Evolutionary conservation across 2,113 vertebrate genomes (phyloP), one percentile per base, ranked within the genome.

Genomic region (Oreocharis arfaki): DNA sequence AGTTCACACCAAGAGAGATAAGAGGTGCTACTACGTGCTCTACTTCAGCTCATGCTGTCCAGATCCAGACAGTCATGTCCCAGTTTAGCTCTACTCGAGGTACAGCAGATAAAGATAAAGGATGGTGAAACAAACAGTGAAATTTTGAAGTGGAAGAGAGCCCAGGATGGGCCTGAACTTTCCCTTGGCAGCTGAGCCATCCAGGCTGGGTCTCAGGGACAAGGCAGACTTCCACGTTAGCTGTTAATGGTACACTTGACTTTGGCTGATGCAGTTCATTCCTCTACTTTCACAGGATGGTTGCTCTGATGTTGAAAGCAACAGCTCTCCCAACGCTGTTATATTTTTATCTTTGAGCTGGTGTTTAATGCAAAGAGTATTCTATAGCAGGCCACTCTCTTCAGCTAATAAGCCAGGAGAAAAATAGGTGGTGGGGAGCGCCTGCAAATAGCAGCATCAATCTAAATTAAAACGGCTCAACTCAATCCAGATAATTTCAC

Each of bases 391-490:
- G 30, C 24, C 47, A 17, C 42, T 59, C 44, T 64, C 52, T 71
- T 74, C 71, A 89, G 65, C 26, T 81, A 82, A 53, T 37, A 90
- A 77, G 8, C 59, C 60, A 52, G 41, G 30, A 85, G 75, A 75
- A 91, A 88, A 93, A 74, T 19, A 81, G 65, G 64, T 90, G 46
- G 21, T 78, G 32, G 20, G 28, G 27, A 86, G n/a, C 32, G 37
- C 41, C 61, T 60, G 42, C n/a, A 93, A 94, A 79, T 53, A 90
- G 64, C 28, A 92, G 23, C 49, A 73, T 89, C 78, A 87, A 55
- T 92, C 76, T 81, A 78, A 88, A 81, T 77, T 88, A 59, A 95
- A 83, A 49, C n/a, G 44, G 35, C 27, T 94, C 79, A 91, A 61
- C 73, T 89, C 56, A 78, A 50, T 53, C 64, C 52, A 90, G 57